Base-by-base conservation (phyloP, 2,888 invertebrate species). In the Conomelus anceps region DNA sequence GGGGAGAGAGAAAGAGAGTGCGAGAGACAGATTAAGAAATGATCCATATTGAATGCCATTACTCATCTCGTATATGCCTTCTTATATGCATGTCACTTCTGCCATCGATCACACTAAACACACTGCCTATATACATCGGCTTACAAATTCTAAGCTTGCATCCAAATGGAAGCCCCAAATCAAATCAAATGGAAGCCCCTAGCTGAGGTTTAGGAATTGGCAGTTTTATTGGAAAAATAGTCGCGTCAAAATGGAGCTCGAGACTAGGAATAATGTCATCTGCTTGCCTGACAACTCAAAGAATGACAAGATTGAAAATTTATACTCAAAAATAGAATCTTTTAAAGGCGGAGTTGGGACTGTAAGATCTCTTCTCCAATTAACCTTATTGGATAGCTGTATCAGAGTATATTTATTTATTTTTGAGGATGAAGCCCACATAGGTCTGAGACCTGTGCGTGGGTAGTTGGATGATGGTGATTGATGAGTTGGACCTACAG, bases 1-100 rank as follows among this genome's bases (percentile, higher is more conserved):
- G n/a, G n/a, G n/a, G n/a, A 85, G 88, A 85, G 86, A 88, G 88
- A 88, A 88, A 89, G 86, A 63, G 85, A 22, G 84, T 26, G 89
- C 23, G 85, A 86, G 89, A 86, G 20, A 87, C 87, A 26, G 84
- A 23, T 41, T 22, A 22, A 23, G 84, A 26, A 87, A 87, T 86
- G 84, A 23, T 20, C 63, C 63, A 63, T 63, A 20, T n/a, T 63
- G 63, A 63, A 63, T 63, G n/a, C 63, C 63, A 63, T 63, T 63
- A 63, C 63, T 63, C 63, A 63, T 63, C 63, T n/a, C 1, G n/a
- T 63, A n/a, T n/a, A 34, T n/a, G 63, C 63, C n/a, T 63, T 63
- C 63, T 63, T 63, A 63, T 63, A n/a, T n/a, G n/a, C n/a, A n/a
- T 63, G 63, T 63, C 63, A n/a, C 63, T n/a, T n/a, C 3, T 63